phyloP scores from a whole-genome alignment of 1,140 invertebrate genomes.

The Zaprionus ornatus region DNA sequence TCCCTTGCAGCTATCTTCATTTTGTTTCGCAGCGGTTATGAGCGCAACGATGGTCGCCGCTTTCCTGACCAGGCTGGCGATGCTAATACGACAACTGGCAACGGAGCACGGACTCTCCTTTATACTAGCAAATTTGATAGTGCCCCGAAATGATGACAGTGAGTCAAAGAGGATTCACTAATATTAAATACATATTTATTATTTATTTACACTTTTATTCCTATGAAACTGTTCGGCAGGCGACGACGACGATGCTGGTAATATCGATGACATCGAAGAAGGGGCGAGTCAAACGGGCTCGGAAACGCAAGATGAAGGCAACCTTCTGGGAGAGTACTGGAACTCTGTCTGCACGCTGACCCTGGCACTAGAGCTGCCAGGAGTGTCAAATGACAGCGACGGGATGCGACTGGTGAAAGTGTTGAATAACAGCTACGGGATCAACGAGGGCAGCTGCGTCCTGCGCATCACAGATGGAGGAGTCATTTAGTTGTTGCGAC shows the following conservation, averaged over 20 bases:
- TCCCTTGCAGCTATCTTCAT: slow-evolving; percentile 59
- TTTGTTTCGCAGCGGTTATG: slow-evolving; percentile 32
- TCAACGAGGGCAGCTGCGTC: slow-evolving; percentile 40
- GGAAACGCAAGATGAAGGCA: background rate
- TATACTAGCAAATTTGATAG: slow-evolving; percentile 53
- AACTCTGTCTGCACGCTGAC: slow-evolving; percentile 58
- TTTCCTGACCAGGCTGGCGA: slow-evolving; percentile 45
- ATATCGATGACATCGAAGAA: slow-evolving; percentile 5
- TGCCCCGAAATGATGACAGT: slow-evolving; percentile 32
- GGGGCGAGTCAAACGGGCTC: background rate
- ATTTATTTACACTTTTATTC: slow-evolving; percentile 23
- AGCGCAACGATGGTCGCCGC: slow-evolving; percentile 19
- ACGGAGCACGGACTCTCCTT: slow-evolving; percentile 42
- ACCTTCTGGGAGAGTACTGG: slow-evolving; percentile 62
- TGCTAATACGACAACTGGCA: slow-evolving; percentile 48
- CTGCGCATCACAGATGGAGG: slow-evolving; percentile 59
- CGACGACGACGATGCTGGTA: slow-evolving; percentile 30
- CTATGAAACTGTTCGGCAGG: slow-evolving; percentile 14
- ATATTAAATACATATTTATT: slow-evolving; percentile 1
- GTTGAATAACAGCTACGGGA: slow-evolving; percentile 52
- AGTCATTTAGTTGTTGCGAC: slow-evolving; percentile 61
- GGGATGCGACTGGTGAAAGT: slow-evolving; percentile 57
- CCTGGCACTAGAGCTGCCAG: slow-evolving; percentile 46
- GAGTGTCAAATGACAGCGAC: slow-evolving; percentile 7
- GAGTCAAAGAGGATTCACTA: background rate